A percentile compares a stretch with the other conserved stretches of the same genome.
phyloP scores from a whole-genome alignment of 2,888 invertebrate species.

The Dryomyza anilis region DNA sequence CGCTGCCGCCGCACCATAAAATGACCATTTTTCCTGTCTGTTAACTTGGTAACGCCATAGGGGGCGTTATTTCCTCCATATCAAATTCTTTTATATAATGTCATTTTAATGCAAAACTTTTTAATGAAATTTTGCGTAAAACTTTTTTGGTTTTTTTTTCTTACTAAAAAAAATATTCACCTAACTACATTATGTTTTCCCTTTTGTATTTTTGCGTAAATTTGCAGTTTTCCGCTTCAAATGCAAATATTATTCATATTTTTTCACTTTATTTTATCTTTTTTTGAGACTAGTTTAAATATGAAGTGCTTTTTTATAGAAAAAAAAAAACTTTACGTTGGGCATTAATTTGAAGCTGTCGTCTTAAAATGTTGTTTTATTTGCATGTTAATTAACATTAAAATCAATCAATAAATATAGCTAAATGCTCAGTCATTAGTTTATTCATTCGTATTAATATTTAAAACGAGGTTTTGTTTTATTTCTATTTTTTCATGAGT shows the following conservation, averaged over 20 bases:
- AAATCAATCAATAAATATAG: conserved; percentile 9
- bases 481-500: background rate
- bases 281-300: no score
- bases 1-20: background rate
- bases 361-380: no score
- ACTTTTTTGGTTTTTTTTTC: background rate
- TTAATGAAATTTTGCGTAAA: background rate
- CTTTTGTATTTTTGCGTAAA: background rate
- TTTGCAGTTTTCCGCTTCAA: background rate
- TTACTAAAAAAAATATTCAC: no score
- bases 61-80: no score
- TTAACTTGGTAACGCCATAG: conserved; percentile 23
- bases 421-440: background rate
- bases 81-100: conserved; percentile 13
- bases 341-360: background rate
- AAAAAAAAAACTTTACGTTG: background rate
- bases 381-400: background rate
- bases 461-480: no score
- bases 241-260: background rate
- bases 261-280: background rate
- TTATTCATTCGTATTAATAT: no score
- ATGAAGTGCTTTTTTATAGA: no score
- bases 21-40: conserved; percentile 30
- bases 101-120: conserved; percentile 8
- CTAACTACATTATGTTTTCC: no score